Conservation (phyloP, 2,113 vertebrate genomes). For the pig (Sus scrofa) region DNA sequence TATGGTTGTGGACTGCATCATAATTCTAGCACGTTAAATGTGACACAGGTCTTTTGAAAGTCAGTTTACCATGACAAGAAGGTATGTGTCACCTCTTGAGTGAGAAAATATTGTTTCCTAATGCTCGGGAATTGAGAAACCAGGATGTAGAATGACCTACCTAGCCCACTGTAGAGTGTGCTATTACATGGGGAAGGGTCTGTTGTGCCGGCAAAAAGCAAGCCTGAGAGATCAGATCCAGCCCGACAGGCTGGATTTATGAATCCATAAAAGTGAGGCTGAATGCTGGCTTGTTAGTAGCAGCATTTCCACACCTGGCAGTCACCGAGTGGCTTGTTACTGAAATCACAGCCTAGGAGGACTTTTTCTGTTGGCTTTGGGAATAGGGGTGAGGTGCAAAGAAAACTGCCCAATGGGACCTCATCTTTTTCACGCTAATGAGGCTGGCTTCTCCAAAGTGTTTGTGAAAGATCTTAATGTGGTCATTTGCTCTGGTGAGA, state of each 20-base stretch:
- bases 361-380: not conserved
- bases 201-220: not conserved
- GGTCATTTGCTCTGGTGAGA: not conserved
- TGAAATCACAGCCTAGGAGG: not conserved
- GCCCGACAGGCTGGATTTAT: not conserved
- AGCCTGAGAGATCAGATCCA: not conserved
- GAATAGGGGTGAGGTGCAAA: not conserved
- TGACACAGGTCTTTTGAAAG: not conserved
- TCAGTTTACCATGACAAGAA: not conserved
- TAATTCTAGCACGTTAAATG: not conserved
- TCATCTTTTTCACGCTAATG: not conserved
- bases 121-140: not conserved
- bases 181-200: not conserved
- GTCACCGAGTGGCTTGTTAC: not conserved
- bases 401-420: not conserved
- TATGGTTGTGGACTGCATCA: not conserved
- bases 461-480: not conserved
- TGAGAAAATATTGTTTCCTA: constrained; percentile 31
- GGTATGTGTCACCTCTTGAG: not conserved
- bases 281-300: not conserved
- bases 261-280: not conserved
- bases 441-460: not conserved
- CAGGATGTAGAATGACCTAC: not conserved
- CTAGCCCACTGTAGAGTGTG: not conserved
- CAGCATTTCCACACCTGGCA: not conserved